Evolutionary conservation across 2,888 invertebrate genomes (phyloP).

Genomic region (Plebejus argus): DNA sequence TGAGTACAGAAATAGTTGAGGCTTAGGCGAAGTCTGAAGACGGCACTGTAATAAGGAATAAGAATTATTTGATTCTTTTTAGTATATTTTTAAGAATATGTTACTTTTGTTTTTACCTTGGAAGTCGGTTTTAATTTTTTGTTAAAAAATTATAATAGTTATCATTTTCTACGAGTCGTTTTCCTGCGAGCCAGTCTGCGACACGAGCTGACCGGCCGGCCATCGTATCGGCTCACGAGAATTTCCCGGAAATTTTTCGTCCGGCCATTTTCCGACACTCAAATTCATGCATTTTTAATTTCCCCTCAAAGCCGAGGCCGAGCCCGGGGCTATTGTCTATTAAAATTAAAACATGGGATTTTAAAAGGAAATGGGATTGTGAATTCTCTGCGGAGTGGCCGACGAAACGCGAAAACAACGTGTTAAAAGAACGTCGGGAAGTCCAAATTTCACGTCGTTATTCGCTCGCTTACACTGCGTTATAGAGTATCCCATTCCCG

Average conservation of each 20-base stretch:
- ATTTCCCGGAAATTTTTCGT: background rate
- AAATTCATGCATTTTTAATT: slow-evolving; percentile 8
- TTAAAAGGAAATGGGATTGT: background rate
- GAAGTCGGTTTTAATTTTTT: too few relatives aligned
- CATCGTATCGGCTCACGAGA: background rate
- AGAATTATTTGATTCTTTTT: too few relatives aligned
- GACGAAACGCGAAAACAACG: background rate
- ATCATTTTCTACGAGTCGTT: too few relatives aligned
- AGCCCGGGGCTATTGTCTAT: slow-evolving; percentile 6
- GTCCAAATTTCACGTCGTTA: background rate
- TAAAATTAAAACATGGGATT: background rate
- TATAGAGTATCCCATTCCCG: background rate
- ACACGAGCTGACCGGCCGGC: background rate
- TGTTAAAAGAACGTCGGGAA: background rate
- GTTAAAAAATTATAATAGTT: too few relatives aligned
- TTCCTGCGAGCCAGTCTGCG: too few relatives aligned
- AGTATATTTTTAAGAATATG: too few relatives aligned
- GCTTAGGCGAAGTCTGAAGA: too few relatives aligned
- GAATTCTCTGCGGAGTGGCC: background rate
- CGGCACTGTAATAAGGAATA: too few relatives aligned
- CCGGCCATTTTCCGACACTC: background rate
- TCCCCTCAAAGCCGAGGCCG: background rate
- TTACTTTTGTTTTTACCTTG: too few relatives aligned
- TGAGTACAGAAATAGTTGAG: too few relatives aligned
- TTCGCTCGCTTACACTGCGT: background rate